Evolutionary conservation across 2,888 invertebrate species (phyloP).

Genomic region (Archaeoteleia sp.): DNA sequence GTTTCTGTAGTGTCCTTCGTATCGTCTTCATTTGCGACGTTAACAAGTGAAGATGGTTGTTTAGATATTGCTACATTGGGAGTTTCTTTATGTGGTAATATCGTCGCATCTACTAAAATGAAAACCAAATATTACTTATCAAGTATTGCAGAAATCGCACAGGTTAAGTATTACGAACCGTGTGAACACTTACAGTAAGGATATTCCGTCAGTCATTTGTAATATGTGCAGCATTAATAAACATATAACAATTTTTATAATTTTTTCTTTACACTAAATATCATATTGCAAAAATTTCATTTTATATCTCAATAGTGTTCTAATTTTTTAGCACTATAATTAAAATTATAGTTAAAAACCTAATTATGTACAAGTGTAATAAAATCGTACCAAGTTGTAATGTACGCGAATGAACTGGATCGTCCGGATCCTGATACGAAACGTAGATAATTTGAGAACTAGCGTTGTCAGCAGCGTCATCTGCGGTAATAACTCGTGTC

Average conservation of each 20-base stretch:
- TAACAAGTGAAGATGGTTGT: conserved; percentile 62
- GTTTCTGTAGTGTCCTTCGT: conserved; percentile 51
- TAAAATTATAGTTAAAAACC: conserved; percentile 2
- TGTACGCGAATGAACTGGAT: conserved; percentile 73
- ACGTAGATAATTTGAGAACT: conserved; percentile 76
- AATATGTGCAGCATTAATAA: too few species aligned
- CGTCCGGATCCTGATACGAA: conserved; percentile 75
- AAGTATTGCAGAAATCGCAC: too few species aligned
- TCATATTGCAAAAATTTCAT: too few species aligned
- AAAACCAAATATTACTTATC: too few species aligned
- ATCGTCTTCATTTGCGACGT: conserved; percentile 57
- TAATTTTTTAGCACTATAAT: too few species aligned
- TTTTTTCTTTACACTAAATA: too few species aligned
- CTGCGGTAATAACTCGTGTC: conserved; percentile 64
- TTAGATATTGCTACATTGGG: conserved; percentile 37
- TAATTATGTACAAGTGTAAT: conserved; percentile 11
- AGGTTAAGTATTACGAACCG: too few species aligned
- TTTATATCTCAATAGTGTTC: too few species aligned
- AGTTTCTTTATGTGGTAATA: conserved; percentile 59
- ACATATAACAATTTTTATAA: too few species aligned
- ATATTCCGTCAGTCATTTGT: too few species aligned
- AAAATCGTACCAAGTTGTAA: conserved; percentile 68
- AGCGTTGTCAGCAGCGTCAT: conserved; percentile 67
- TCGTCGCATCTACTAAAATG: conserved; percentile 62
- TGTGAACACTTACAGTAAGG: too few species aligned